Evolutionary conservation across 2,888 invertebrate genomes (phyloP), one percentile per base, ranked within the genome.

Genomic region (Cataglyphis altisquamis): DNA sequence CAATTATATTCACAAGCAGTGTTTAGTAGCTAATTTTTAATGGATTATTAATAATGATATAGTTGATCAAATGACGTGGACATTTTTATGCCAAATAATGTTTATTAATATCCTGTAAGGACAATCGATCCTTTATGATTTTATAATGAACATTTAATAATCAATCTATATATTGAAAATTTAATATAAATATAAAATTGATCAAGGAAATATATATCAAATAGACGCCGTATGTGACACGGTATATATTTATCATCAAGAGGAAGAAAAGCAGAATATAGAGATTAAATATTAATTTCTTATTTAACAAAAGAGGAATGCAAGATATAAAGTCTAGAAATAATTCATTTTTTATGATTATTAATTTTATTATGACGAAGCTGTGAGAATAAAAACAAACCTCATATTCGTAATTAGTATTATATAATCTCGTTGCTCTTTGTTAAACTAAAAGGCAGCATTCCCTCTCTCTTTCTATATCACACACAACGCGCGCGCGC

Each of bases 11-110:
- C 70, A 15, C 6, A 39, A 55, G 36, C 8, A 32, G 6, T 68
- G 45, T 78, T 45, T 68, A 77, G 52, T 77, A 39, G 52, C 39
- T 77, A 66, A 77, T 66, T 48, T 48, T 66, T 66, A 45, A 68
- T 41, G 60, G 70, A 60, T 41, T 77, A n/a, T 66, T 66, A 55
- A 66, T 66, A 55, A 77, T 39, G n/a, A 75, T 5, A 77, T 45
- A 8, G 8, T 67, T 55, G 3, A 12, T 45, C 12, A 21, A 78
- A 6, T 60, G 18, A 57, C 4, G 18, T 5, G 29, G 41, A 10
- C 32, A 15, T 39, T 25, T 75, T 32, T 57, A 67, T 8, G n/a
- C 32, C 9, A 77, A 18, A 36, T 8, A 12, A 66, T 45, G 39
- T n/a, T 78, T 45, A 12, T 36, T 25, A 25, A 18, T 78, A 45